Percentiles rank a stretch among this genome's conserved stretches.
Conservation (phyloP, 2,113 vertebrate genomes). For the Corydoras sp. region DNA sequence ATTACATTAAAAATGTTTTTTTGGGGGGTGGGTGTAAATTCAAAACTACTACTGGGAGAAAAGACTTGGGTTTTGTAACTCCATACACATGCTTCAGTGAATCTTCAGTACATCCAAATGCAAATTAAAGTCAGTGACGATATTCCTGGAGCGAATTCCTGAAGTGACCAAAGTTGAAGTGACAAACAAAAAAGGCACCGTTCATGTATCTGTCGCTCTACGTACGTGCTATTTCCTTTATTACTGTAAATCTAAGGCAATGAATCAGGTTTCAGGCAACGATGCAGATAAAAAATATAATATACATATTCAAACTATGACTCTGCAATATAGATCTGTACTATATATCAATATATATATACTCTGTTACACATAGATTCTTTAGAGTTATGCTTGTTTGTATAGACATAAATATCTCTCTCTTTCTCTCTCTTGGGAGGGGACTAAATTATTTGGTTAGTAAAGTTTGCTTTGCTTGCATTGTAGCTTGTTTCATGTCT, state of each 20-base stretch:
- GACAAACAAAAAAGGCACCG: conserved; percentile 70
- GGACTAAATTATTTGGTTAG: conserved; percentile 66
- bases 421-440: conserved; percentile 48
- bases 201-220: conserved; percentile 50
- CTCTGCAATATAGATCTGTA: conserved; percentile 54
- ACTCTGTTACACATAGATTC: conserved; percentile 33
- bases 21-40: not conserved
- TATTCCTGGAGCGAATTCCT: conserved; percentile 54
- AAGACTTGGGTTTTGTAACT: conserved; percentile 43
- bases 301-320: conserved; percentile 61
- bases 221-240: conserved; percentile 55
- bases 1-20: conserved; percentile 49
- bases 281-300: conserved; percentile 66
- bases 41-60: conserved; percentile 39
- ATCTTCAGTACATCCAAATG: conserved; percentile 62
- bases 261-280: conserved; percentile 67
- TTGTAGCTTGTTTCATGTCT: conserved; percentile 57
- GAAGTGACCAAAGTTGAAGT: conserved; percentile 59
- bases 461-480: conserved; percentile 54
- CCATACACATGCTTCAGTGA: conserved; percentile 46
- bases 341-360: conserved; percentile 40
- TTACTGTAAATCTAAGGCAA: conserved; percentile 74
- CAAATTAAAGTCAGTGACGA: conserved; percentile 34
- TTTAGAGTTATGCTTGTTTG: too few species aligned
- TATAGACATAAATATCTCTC: conserved; percentile 45